A percentile compares a stretch with the other conserved stretches of the same genome.
These are phyloP conservation scores for Proales similis DNA, from an alignment of 1,140 invertebrate species.

Conservation along the genomic window DNA sequence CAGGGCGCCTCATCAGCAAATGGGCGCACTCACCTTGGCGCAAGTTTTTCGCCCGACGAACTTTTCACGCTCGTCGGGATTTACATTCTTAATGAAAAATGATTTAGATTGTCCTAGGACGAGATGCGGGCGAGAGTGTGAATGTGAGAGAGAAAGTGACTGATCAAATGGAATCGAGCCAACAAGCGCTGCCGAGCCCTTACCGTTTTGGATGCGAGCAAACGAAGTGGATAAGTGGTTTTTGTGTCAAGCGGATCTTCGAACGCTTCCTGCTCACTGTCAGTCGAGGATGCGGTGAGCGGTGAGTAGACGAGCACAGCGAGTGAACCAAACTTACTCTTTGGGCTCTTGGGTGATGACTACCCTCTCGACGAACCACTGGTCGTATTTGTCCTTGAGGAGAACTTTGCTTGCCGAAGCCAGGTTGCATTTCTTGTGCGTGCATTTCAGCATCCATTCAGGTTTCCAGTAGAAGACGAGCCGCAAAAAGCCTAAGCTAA, in stretches of 20 bases:
- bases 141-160: too few relatives aligned
- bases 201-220: neutral
- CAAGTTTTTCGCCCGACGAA: too few relatives aligned
- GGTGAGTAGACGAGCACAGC: neutral
- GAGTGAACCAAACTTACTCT: neutral
- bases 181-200: neutral
- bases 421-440: conserved; percentile 64
- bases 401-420: conserved; percentile 68
- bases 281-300: neutral
- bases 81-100: too few relatives aligned
- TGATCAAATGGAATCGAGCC: neutral
- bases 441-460: conserved; percentile 66
- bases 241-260: neutral
- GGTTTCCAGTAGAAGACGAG: conserved; percentile 81
- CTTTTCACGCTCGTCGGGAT: too few relatives aligned
- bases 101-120: too few relatives aligned
- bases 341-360: neutral
- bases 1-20: too few relatives aligned
- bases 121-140: too few relatives aligned
- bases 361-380: conserved; percentile 37
- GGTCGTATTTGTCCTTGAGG: conserved; percentile 49
- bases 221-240: neutral
- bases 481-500: conserved; percentile 67
- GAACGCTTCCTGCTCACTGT: neutral
- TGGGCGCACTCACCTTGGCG: too few relatives aligned